Conservation (phyloP, 2,113 vertebrate species). For the Helogale parvula region DNA sequence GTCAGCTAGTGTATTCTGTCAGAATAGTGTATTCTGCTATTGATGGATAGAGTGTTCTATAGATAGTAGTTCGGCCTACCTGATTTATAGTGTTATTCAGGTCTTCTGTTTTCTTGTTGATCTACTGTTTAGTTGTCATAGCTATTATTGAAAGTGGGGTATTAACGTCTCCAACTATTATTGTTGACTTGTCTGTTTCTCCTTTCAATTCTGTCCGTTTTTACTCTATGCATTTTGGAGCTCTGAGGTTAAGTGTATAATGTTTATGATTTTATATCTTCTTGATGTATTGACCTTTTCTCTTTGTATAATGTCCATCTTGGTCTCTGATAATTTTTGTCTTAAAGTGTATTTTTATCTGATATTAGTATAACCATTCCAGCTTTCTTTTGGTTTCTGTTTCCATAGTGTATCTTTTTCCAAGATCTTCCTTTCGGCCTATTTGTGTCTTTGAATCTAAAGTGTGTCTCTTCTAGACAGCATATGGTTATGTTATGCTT, state of each 20-base stretch:
- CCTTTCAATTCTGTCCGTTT: background rate
- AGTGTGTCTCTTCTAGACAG: background rate
- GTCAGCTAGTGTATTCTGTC: too few relatives aligned
- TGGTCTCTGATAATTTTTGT: background rate
- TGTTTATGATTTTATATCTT: background rate
- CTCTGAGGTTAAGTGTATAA: background rate
- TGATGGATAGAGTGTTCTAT: background rate
- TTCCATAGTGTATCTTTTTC: background rate
- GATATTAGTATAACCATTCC: background rate
- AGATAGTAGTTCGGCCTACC: background rate
- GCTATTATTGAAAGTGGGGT: background rate
- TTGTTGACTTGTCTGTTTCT: background rate
- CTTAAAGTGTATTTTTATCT: background rate
- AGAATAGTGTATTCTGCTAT: background rate
- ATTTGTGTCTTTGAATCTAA: background rate
- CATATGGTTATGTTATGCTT: background rate
- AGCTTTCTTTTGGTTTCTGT: conserved; percentile 7
- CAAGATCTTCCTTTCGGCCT: background rate
- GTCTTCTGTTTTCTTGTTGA: background rate
- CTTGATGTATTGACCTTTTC: background rate
- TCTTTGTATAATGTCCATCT: background rate
- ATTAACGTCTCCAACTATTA: background rate
- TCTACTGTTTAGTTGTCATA: background rate
- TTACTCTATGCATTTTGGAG: background rate
- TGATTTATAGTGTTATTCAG: background rate